Conservation (phyloP, 2,888 invertebrate species). For the Thyatira batis region DNA sequence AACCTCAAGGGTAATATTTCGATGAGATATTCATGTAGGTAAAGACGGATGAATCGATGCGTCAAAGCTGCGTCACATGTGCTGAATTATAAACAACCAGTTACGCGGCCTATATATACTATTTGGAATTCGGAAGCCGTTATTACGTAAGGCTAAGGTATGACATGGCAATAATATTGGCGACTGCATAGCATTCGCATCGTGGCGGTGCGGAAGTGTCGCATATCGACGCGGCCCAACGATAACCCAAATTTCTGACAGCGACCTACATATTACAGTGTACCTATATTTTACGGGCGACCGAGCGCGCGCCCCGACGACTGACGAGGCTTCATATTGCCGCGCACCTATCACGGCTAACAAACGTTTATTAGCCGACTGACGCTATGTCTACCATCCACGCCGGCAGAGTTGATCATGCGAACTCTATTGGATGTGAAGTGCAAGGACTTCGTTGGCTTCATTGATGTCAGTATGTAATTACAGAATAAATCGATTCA, state of each 20-base stretch:
- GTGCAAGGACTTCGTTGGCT: neutral
- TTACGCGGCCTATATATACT: slow-evolving; percentile 43
- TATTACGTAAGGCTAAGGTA: slow-evolving; percentile 56
- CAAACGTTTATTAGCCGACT: slow-evolving; percentile 47
- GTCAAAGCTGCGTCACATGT: slow-evolving; percentile 32
- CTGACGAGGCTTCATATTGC: slow-evolving; percentile 48
- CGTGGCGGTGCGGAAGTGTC: slow-evolving; percentile 69
- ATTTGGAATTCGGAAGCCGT: slow-evolving; percentile 45
- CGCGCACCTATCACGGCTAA: slow-evolving; percentile 40
- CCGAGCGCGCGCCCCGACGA: slow-evolving; percentile 48
- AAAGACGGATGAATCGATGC: neutral
- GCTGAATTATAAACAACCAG: slow-evolving; percentile 33
- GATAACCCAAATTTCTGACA: slow-evolving; percentile 79
- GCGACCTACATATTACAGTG: slow-evolving; percentile 75
- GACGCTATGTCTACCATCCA: slow-evolving; percentile 24
- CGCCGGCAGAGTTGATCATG: slow-evolving; percentile 3
- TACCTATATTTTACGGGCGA: slow-evolving; percentile 58
- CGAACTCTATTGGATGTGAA: neutral
- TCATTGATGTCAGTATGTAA: slow-evolving; percentile 5
- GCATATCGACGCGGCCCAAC: slow-evolving; percentile 75
- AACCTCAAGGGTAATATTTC: neutral
- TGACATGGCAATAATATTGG: slow-evolving; percentile 57
- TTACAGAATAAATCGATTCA: slow-evolving; percentile 21
- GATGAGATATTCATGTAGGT: neutral
- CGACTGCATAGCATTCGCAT: slow-evolving; percentile 65